Evolutionary conservation across 2,797 vertebrate genomes (phyloP).

Genomic region (Erethizon dorsatum): DNA sequence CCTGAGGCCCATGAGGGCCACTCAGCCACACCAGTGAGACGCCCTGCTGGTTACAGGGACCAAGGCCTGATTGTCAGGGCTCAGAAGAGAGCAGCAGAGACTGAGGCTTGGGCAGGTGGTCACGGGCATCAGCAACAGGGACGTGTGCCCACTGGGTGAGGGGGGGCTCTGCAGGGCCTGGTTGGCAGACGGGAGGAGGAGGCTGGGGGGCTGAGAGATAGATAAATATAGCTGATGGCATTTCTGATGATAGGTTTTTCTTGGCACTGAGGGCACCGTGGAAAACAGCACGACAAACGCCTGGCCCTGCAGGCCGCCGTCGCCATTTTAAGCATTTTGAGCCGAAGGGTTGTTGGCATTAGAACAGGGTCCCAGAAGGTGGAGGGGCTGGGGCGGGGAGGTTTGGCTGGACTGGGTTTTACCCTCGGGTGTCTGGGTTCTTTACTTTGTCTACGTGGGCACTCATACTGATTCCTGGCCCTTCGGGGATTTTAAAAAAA

Average conservation of each 20-base stretch:
- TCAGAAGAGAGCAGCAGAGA: background rate
- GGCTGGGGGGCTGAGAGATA: slow-evolving; percentile 85
- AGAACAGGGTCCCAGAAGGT: slow-evolving; percentile 70
- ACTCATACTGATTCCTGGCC: slow-evolving; percentile 13
- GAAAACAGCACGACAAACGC: slow-evolving; percentile 82
- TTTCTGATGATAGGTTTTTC: slow-evolving; percentile 86
- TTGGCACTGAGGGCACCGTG: slow-evolving; percentile 85
- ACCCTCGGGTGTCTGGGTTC: background rate
- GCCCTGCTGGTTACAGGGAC: background rate
- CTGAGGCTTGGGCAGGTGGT: slow-evolving; percentile 79
- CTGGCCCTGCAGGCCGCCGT: slow-evolving; percentile 79
- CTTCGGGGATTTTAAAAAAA: background rate
- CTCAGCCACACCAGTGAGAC: background rate
- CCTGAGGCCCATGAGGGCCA: too few relatives aligned
- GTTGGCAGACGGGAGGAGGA: slow-evolving; percentile 84
- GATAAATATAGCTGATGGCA: slow-evolving; percentile 87
- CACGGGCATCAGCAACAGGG: slow-evolving; percentile 72
- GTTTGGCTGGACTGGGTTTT: background rate
- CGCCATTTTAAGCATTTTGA: slow-evolving; percentile 82
- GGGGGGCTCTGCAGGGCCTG: slow-evolving; percentile 76
- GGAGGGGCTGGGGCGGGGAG: background rate
- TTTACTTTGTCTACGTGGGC: background rate
- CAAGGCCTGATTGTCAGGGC: slow-evolving; percentile 1
- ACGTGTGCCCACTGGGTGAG: slow-evolving; percentile 82
- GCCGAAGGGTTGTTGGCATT: slow-evolving; percentile 71